Conservation (phyloP, 2,113 vertebrate genomes). For the Grammomys surdaster region DNA sequence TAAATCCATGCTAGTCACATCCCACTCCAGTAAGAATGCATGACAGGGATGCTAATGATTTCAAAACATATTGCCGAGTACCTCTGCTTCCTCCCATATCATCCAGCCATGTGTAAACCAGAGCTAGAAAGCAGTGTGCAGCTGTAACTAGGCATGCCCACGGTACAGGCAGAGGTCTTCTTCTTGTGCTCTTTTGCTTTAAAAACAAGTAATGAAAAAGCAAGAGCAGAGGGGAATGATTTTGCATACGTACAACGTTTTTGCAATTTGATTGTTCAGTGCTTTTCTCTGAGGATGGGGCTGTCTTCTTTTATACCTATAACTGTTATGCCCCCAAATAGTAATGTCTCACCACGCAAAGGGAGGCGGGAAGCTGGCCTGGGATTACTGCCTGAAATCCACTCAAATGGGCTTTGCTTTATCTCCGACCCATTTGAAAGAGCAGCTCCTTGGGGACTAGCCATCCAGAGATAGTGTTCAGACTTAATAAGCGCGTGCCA, state of each 20-base stretch:
- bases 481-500: slow-evolving; percentile 77
- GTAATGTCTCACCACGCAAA: background rate
- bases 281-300: background rate
- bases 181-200: background rate
- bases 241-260: background rate
- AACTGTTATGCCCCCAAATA: background rate
- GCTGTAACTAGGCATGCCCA: background rate
- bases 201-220: background rate
- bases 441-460: slow-evolving; percentile 21
- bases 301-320: background rate
- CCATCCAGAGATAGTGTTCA: slow-evolving; percentile 71
- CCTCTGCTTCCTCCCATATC: no score
- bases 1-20: slow-evolving; percentile 20
- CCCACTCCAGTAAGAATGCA: background rate
- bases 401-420: background rate
- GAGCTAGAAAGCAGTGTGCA: background rate
- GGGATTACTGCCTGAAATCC: background rate
- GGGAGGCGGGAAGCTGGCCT: background rate
- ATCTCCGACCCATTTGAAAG: background rate
- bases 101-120: background rate
- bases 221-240: background rate
- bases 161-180: background rate
- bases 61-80: background rate
- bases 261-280: background rate
- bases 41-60: background rate